Percentiles rank a stretch among this genome's conserved stretches.
phyloP scores from a whole-genome alignment of 2,113 vertebrate species.

The Pituophis catenifer region DNA sequence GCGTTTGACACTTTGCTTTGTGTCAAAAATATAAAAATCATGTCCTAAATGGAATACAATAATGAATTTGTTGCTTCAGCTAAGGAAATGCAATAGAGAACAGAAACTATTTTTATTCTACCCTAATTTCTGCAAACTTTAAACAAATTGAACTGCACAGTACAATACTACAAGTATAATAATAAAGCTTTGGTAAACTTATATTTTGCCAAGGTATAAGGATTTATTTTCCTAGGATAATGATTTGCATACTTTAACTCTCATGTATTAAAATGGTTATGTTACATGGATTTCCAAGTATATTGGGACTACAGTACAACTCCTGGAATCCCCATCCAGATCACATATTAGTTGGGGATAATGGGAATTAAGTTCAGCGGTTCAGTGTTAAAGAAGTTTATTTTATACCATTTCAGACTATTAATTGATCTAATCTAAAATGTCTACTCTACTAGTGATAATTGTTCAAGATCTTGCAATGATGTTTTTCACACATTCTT shows the following conservation, averaged over 20 bases:
- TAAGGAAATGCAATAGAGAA: neutral
- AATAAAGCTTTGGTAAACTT: neutral
- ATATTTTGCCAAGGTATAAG: neutral
- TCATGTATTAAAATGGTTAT: neutral
- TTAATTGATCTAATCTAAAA: neutral
- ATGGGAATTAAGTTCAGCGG: neutral
- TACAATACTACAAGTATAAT: neutral
- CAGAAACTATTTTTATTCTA: neutral
- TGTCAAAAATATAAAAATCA: neutral
- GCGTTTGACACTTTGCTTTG: neutral
- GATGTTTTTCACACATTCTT: neutral
- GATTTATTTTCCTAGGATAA: neutral
- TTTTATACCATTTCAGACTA: neutral
- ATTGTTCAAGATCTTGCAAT: neutral
- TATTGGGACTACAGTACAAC: neutral
- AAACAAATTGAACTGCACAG: neutral
- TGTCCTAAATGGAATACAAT: neutral
- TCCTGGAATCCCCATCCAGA: neutral
- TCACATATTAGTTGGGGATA: neutral
- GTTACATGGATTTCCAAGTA: neutral
- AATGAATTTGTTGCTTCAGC: neutral
- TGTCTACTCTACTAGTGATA: neutral
- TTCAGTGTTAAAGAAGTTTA: neutral
- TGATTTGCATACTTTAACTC: neutral
- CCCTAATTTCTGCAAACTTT: neutral